A percentile compares a stretch with the other conserved stretches of the same genome.
Evolutionary conservation across 2,888 invertebrate species (phyloP).

Genomic region (Hirtodrosophila duncani): DNA sequence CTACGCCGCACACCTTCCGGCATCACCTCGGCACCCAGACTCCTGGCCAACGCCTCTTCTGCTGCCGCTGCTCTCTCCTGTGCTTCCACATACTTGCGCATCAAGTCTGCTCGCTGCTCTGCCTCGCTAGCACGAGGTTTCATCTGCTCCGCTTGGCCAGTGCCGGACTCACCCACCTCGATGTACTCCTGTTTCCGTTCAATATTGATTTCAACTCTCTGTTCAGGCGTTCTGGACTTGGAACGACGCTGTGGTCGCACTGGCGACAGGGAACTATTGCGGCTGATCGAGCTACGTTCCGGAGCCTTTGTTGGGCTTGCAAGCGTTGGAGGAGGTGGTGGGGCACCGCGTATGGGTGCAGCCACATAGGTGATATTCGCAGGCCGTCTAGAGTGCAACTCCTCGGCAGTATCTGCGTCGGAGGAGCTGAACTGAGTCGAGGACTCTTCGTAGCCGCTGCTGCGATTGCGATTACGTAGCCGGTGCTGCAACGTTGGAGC

Average conservation of each 20-base stretch:
- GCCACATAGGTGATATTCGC: conserved; percentile 43
- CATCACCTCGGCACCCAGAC: conserved; percentile 6
- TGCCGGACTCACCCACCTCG: conserved; percentile 45
- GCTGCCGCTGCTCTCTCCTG: conserved; percentile 43
- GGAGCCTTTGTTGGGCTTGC: conserved; percentile 32
- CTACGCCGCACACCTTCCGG: conserved; percentile 47
- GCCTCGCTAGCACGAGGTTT: conserved; percentile 36
- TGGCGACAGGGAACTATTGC: conserved; percentile 75
- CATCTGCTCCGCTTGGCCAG: neutral
- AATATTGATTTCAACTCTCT: conserved; percentile 42
- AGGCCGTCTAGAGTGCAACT: conserved; percentile 21
- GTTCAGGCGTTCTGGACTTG: conserved; percentile 74
- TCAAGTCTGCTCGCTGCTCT: conserved; percentile 43
- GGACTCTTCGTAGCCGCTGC: conserved; percentile 73
- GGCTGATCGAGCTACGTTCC: conserved; percentile 55
- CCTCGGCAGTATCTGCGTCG: conserved; percentile 71
- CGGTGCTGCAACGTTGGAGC: conserved; percentile 42
- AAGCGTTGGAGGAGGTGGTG: conserved; percentile 46
- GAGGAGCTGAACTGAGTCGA: conserved; percentile 77
- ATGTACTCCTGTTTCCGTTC: conserved; percentile 50
- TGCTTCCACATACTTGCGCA: conserved; percentile 53
- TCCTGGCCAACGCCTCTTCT: conserved; percentile 41
- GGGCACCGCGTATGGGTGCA: conserved; percentile 62
- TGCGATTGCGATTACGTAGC: conserved; percentile 42
- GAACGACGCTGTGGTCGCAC: conserved; percentile 73